Evolutionary conservation across 2,888 invertebrate species (phyloP).

Genomic region (Listrodromus nycthemerus): DNA sequence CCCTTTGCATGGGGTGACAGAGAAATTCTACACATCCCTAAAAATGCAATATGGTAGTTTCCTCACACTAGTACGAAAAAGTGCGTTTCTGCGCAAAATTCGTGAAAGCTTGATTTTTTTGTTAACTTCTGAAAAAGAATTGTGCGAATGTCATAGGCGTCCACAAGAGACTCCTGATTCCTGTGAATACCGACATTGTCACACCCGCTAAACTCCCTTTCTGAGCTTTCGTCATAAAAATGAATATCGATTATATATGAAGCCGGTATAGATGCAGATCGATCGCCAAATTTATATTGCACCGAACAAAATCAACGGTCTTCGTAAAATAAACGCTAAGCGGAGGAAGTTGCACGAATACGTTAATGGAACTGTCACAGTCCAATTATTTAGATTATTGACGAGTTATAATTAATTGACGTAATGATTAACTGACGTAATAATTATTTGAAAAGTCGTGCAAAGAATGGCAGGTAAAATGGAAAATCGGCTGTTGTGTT

Average conservation of each 20-base stretch:
- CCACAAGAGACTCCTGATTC: too few relatives aligned
- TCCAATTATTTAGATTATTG: constrained; percentile 29
- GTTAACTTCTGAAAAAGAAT: too few relatives aligned
- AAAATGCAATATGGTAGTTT: too few relatives aligned
- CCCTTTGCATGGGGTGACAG: too few relatives aligned
- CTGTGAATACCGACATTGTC: too few relatives aligned
- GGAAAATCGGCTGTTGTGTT: not conserved
- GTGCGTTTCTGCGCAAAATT: too few relatives aligned
- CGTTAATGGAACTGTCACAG: constrained; percentile 9
- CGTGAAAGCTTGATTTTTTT: too few relatives aligned
- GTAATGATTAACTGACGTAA: constrained; percentile 7
- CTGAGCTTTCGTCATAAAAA: not conserved
- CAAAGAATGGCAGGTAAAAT: not conserved
- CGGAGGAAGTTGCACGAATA: constrained; percentile 15
- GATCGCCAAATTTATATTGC: not conserved
- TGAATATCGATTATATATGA: not conserved
- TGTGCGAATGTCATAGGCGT: too few relatives aligned
- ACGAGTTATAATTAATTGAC: constrained; percentile 8
- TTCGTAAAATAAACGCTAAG: not conserved
- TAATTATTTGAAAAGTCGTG: constrained; percentile 1
- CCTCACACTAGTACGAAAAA: too few relatives aligned
- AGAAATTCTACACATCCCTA: too few relatives aligned
- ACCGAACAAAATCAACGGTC: not conserved
- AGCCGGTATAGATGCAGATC: not conserved
- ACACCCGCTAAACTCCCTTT: too few relatives aligned